Evolutionary conservation across 2,113 vertebrate genomes (phyloP).

Genomic region (Stictonetta naevosa): DNA sequence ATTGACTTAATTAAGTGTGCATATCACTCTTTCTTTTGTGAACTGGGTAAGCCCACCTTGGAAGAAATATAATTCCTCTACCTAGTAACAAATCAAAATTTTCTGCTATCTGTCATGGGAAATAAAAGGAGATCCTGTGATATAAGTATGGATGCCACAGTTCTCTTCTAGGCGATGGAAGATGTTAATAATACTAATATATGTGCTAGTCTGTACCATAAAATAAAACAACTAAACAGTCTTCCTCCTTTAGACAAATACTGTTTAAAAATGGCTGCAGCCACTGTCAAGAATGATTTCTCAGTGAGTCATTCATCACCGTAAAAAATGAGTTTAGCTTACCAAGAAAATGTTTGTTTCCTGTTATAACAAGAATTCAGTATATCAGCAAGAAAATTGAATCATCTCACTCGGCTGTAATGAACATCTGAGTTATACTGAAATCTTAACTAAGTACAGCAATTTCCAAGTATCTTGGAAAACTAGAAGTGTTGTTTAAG

Average conservation of each 20-base stretch:
- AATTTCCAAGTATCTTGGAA: not conserved
- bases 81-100: not conserved
- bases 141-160: not conserved
- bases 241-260: constrained; percentile 18
- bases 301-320: constrained; percentile 66
- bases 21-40: not conserved
- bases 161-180: not conserved
- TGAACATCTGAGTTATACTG: constrained; percentile 24
- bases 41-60: not conserved
- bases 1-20: not conserved
- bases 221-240: not conserved
- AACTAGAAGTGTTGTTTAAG: not conserved
- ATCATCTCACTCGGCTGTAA: constrained; percentile 21
- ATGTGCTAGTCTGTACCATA: not conserved
- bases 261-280: constrained; percentile 23
- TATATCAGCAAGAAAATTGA: constrained; percentile 56
- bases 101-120: not conserved
- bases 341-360: constrained; percentile 66
- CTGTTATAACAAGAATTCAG: constrained; percentile 55
- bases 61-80: not conserved
- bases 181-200: not conserved
- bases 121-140: not conserved
- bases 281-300: constrained; percentile 61
- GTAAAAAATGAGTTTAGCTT: constrained; percentile 52
- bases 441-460: constrained; percentile 7